Conservation (phyloP, 1,140 invertebrate genomes). For the Gryon sp. region DNA sequence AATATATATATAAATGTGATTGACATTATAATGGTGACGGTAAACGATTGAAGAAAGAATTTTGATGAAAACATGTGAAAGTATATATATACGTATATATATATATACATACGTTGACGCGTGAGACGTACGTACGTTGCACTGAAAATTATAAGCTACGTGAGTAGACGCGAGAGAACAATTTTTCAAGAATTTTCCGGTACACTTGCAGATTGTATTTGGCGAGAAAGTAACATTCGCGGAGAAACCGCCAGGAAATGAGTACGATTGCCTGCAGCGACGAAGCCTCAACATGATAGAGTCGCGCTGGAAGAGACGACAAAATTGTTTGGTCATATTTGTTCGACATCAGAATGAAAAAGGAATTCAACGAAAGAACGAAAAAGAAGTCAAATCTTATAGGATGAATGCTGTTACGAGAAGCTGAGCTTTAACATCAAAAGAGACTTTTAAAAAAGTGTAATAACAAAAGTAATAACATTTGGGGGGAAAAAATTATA, state of each 20-base stretch:
- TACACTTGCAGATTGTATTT: constrained; percentile 49
- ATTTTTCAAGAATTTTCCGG: constrained; percentile 55
- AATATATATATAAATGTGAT: constrained; percentile 12
- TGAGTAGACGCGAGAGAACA: constrained; percentile 27
- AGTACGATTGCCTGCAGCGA: constrained; percentile 33
- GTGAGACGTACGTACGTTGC: too few species aligned
- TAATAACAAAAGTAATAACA: too few species aligned
- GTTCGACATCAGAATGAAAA: neutral
- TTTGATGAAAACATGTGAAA: constrained; percentile 30
- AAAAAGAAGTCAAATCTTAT: too few species aligned
- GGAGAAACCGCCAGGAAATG: constrained; percentile 50
- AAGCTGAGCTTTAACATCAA: too few species aligned
- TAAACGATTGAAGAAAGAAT: constrained; percentile 7
- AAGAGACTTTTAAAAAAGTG: too few species aligned
- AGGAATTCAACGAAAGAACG: too few species aligned
- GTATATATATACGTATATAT: too few species aligned
- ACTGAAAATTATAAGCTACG: constrained; percentile 22
- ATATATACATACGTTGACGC: neutral
- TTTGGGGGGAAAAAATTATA: too few species aligned
- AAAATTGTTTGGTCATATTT: constrained; percentile 24
- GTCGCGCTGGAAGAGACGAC: constrained; percentile 8
- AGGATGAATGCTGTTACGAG: too few species aligned
- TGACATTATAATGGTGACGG: neutral
- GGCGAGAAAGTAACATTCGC: constrained; percentile 51
- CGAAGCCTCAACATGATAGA: constrained; percentile 32